Evolutionary conservation across 2,797 vertebrate species (phyloP), one percentile per base, ranked within the genome.

Genomic region (Harpagifer antarcticus): DNA sequence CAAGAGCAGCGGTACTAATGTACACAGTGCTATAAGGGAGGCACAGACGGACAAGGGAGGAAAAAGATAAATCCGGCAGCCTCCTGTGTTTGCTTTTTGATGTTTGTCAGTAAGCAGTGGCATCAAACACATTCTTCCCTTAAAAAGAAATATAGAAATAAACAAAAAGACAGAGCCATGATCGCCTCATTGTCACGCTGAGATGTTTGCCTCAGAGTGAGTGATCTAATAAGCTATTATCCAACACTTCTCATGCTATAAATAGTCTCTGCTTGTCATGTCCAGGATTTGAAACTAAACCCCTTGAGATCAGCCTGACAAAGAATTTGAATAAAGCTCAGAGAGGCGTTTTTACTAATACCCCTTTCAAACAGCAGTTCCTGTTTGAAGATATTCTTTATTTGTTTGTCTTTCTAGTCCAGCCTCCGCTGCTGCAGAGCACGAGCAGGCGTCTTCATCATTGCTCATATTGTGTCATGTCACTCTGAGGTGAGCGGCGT

Each of bases 191-290:
- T 78, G 86, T 87, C 85, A 62, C n/a, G 12, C 43, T 3, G 62
- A 65, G 72, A 74, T 55, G 55, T 45, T 71, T 11, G n/a, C 48
- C 86, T 86, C 52, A 44, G 66, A 76, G 44, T 15, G 79, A 88
- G 19, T 54, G 85, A 88, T 87, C 84, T 86, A 85, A 89, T 82
- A 84, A 76, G 83, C 82, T 74, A 85, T 90, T 84, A 86, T 90
- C 82, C 81, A 88, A 87, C 79, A 69, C 55, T 74, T 68, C 69
- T 17, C 10, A 14, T 1, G 20, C 82, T 91, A 91, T 84, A 89
- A 90, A 92, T 93, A 92, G 84, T 42, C 79, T 43, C 72, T 53
- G 49, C 74, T 88, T 90, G 90, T 90, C 92, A 87, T 72, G 78
- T 90, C 86, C 84, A 75, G 80, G 88, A 84, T 89, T 87, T 82